Conservation (phyloP, 2,888 invertebrate genomes). For the Chydorus sphaericus region DNA sequence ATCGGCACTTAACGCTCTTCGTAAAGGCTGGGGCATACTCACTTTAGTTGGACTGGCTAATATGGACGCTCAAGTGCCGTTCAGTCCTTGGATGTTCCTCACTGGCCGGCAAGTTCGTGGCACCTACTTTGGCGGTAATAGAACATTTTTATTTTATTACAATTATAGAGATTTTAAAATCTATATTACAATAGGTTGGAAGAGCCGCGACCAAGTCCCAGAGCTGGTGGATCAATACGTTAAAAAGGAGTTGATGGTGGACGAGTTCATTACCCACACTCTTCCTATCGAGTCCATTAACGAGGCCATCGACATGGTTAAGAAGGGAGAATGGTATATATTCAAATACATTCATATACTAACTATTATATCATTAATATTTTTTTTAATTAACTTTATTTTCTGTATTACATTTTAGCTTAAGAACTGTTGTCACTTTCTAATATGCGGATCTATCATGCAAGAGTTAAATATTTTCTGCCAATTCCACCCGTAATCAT, state of each 20-base stretch:
- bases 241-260: slow-evolving; percentile 64
- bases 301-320: slow-evolving; percentile 82
- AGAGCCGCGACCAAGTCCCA: slow-evolving; percentile 87
- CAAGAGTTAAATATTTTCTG: too few relatives aligned
- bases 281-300: slow-evolving; percentile 68
- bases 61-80: slow-evolving; percentile 47
- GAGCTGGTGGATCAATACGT: slow-evolving; percentile 74
- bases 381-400: too few relatives aligned
- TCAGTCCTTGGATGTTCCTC: slow-evolving; percentile 92
- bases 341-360: too few relatives aligned
- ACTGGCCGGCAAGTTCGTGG: slow-evolving; percentile 96
- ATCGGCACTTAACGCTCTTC: slow-evolving; percentile 20
- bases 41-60: slow-evolving; percentile 11
- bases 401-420: too few relatives aligned
- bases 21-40: slow-evolving; percentile 11
- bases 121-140: slow-evolving; percentile 76
- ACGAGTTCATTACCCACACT: slow-evolving; percentile 83
- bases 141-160: too few relatives aligned
- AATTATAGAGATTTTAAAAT: too few relatives aligned
- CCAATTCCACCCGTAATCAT: too few relatives aligned
- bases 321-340: slow-evolving; percentile 54
- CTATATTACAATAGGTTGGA: too few relatives aligned
- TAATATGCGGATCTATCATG: too few relatives aligned
- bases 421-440: too few relatives aligned
- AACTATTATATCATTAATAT: too few relatives aligned